These are phyloP conservation scores for Brachypteracias leptosomus DNA, from an alignment of 2,113 vertebrate genomes.

Conservation along the genomic window DNA sequence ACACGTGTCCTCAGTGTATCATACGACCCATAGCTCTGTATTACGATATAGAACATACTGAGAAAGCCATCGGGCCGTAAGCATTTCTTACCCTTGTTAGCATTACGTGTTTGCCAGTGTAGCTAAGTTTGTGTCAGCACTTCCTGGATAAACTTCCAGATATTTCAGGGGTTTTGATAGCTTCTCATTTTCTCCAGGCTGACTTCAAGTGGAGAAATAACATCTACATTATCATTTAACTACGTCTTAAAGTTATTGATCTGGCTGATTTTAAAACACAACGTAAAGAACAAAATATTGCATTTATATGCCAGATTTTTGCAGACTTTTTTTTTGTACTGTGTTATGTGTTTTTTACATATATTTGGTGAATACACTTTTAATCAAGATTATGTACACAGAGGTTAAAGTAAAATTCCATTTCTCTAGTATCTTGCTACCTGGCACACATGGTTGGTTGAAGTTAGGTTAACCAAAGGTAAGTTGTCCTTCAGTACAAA, in stretches of 20 bases:
- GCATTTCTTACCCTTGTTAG: slow-evolving; percentile 42
- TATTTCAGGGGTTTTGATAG: not conserved
- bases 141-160: slow-evolving; percentile 33
- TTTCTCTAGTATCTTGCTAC: not conserved
- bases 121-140: slow-evolving; percentile 36
- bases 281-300: not conserved
- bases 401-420: not conserved
- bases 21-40: slow-evolving; percentile 47
- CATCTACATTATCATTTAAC: not conserved
- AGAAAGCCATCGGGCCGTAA: slow-evolving; percentile 61
- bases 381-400: not conserved
- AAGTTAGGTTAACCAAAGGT: not conserved
- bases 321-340: not conserved
- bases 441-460: not conserved
- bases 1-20: slow-evolving; percentile 37
- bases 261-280: not conserved
- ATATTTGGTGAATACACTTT: not conserved
- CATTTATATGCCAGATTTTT: not conserved
- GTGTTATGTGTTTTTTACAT: not conserved
- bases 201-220: not conserved
- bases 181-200: not conserved
- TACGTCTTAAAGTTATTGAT: not conserved
- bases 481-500: not conserved
- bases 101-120: not conserved
- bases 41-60: slow-evolving; percentile 60